These are phyloP conservation scores for Trichonephila inaurata DNA, from an alignment of 1,140 invertebrate genomes.

Conservation along the genomic window DNA sequence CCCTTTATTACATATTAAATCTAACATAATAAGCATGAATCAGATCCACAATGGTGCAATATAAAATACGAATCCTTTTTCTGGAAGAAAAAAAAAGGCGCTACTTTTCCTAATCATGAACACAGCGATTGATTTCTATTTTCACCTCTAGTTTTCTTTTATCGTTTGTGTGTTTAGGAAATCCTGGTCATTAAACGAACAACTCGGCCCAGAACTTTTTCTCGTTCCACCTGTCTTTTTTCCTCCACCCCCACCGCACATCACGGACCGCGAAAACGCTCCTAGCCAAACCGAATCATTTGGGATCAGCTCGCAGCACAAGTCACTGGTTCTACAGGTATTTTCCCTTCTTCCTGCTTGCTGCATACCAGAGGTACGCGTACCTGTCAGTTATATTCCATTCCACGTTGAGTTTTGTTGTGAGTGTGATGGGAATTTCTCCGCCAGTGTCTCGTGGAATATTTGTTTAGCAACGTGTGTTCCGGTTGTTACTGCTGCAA, in stretches of 20 bases:
- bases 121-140: neutral
- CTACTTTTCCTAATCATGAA: neutral
- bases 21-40: neutral
- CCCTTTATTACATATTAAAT: neutral
- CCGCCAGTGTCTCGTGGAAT: constrained; percentile 41
- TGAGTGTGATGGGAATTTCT: neutral
- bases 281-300: constrained; percentile 23
- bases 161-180: constrained; percentile 24
- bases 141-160: neutral
- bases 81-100: neutral
- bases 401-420: constrained; percentile 32
- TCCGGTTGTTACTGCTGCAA: neutral
- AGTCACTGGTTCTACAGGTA: constrained; percentile 65
- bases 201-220: neutral
- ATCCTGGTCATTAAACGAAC: constrained; percentile 51
- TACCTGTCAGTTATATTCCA: constrained; percentile 58
- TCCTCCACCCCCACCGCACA: neutral
- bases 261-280: constrained; percentile 46
- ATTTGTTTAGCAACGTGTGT: constrained; percentile 42
- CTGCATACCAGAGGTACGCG: constrained; percentile 51
- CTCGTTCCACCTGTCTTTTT: constrained; percentile 29
- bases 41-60: neutral
- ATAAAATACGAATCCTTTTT: neutral
- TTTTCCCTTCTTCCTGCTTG: constrained; percentile 64
- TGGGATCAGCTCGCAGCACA: neutral